phyloP scores from a whole-genome alignment of 2,113 vertebrate genomes.

The Takifugu flavidus region DNA sequence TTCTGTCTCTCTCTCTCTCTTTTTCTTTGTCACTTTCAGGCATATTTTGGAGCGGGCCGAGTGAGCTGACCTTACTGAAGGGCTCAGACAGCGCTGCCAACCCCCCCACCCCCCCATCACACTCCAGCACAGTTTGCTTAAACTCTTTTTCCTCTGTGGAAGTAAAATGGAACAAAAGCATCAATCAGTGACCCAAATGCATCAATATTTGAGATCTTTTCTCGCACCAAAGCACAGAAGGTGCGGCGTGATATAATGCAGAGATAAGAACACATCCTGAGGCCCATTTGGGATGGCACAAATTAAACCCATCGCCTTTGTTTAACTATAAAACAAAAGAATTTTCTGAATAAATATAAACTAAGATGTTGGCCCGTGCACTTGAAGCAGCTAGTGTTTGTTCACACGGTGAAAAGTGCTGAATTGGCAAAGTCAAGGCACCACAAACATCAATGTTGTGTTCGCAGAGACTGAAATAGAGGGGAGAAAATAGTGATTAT shows the following conservation, averaged over 20 bases:
- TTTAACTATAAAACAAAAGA: constrained; percentile 1
- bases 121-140: constrained; percentile 12
- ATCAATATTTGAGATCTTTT: too few relatives aligned
- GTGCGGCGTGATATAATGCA: too few relatives aligned
- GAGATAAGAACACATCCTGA: too few relatives aligned
- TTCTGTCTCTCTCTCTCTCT: constrained; percentile 35
- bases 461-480: neutral
- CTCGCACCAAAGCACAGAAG: too few relatives aligned
- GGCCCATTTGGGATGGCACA: neutral
- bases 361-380: neutral
- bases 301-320: neutral
- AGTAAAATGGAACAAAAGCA: too few relatives aligned
- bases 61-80: constrained; percentile 60
- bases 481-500: neutral
- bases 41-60: constrained; percentile 52
- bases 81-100: constrained; percentile 33
- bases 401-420: neutral
- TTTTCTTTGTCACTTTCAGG: constrained; percentile 40
- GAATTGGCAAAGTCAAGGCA: neutral
- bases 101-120: constrained; percentile 5
- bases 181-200: too few relatives aligned
- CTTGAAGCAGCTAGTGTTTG: neutral
- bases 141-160: too few relatives aligned
- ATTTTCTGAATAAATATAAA: neutral
- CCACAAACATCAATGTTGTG: neutral